Evolutionary conservation across 2,888 invertebrate genomes (phyloP).

Genomic region (Magallana nippona): DNA sequence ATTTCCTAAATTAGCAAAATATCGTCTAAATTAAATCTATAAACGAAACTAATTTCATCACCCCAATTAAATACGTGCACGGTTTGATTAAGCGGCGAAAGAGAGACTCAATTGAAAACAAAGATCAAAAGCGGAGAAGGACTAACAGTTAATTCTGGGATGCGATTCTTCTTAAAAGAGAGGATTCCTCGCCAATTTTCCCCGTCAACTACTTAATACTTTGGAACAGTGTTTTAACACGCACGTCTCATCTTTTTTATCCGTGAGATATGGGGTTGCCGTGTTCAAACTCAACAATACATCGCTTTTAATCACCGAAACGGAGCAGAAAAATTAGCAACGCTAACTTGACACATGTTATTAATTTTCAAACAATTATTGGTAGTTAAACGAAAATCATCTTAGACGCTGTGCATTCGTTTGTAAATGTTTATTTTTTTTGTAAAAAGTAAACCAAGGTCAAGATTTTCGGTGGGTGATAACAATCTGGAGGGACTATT

Average conservation of each 20-base stretch:
- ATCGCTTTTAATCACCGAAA: conserved; percentile 8
- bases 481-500: too few relatives aligned
- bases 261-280: conserved; percentile 5
- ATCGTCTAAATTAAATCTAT: neutral
- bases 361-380: conserved; percentile 20
- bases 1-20: neutral
- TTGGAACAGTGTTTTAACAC: conserved; percentile 19
- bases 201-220: conserved; percentile 32
- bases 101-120: neutral
- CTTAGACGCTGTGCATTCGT: neutral
- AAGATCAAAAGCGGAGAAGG: neutral
- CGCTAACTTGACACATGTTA: conserved; percentile 24
- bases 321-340: conserved; percentile 24
- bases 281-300: conserved; percentile 17
- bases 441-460: too few relatives aligned
- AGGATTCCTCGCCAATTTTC: conserved; percentile 18
- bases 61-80: neutral
- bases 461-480: too few relatives aligned
- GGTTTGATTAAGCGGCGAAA: too few relatives aligned
- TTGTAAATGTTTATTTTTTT: too few relatives aligned
- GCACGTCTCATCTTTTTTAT: neutral
- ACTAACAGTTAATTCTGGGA: neutral
- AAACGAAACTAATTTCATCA: conserved; percentile 21
- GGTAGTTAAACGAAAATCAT: conserved; percentile 23
- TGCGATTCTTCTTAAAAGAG: neutral